Percentiles rank a stretch among this genome's conserved stretches.
These are phyloP conservation scores for Crax fasciolata DNA, from an alignment of 2,797 vertebrate genomes.

Conservation along the genomic window DNA sequence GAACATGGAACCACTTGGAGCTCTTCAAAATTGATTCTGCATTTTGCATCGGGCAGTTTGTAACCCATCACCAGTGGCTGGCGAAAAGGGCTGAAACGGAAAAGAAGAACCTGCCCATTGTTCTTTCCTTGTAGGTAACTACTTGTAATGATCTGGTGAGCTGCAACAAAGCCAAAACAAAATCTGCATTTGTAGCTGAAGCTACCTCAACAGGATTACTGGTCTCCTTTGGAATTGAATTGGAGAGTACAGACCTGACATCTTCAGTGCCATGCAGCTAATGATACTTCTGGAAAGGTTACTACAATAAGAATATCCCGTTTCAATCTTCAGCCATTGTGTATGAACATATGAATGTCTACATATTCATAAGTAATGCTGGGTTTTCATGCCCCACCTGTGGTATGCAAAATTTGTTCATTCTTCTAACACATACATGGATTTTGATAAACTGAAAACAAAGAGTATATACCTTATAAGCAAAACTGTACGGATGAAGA, in stretches of 20 bases:
- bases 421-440: not conserved
- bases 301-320: not conserved
- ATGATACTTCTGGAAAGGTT: not conserved
- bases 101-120: accelerated
- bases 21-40: accelerated
- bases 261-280: not conserved
- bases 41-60: accelerated
- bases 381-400: not conserved
- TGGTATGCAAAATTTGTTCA: not conserved
- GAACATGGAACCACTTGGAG: not conserved
- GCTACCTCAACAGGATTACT: not conserved
- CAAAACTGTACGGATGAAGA: not conserved
- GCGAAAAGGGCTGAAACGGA: not conserved
- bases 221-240: not conserved
- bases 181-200: not conserved
- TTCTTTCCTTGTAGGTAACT: not conserved
- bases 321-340: not conserved
- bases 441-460: not conserved
- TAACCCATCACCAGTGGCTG: accelerated
- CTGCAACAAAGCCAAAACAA: not conserved
- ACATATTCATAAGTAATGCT: not conserved
- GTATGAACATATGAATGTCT: not conserved
- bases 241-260: not conserved
- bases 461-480: not conserved
- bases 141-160: not conserved